Percentiles rank a stretch among this genome's conserved stretches.
Evolutionary conservation across 2,888 invertebrate genomes (phyloP).

Genomic region (Hydropsyche betteni): DNA sequence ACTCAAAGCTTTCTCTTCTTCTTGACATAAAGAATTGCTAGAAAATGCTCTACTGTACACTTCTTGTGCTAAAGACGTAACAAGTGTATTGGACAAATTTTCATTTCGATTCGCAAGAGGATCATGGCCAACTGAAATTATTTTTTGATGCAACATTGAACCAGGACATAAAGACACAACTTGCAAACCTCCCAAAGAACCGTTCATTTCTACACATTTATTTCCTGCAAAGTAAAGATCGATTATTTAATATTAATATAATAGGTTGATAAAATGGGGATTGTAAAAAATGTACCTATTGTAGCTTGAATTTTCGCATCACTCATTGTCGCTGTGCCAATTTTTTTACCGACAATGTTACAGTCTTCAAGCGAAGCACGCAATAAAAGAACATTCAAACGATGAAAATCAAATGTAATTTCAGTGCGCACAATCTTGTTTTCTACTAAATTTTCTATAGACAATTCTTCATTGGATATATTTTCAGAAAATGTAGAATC

Average conservation of each 20-base stretch:
- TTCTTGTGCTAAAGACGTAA: slow-evolving; percentile 58
- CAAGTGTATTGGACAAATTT: slow-evolving; percentile 53
- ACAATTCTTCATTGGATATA: slow-evolving; percentile 44
- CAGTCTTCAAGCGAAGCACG: slow-evolving; percentile 81
- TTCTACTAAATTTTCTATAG: slow-evolving; percentile 8
- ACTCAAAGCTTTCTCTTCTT: slow-evolving; percentile 59
- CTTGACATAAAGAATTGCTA: slow-evolving; percentile 53
- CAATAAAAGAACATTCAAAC: slow-evolving; percentile 86
- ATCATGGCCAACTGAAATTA: slow-evolving; percentile 85
- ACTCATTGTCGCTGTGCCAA: slow-evolving; percentile 92
- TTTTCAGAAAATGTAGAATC: slow-evolving; percentile 42
- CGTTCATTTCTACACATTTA: slow-evolving; percentile 73
- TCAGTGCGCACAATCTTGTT: slow-evolving; percentile 70
- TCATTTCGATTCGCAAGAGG: slow-evolving; percentile 66
- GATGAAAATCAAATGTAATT: slow-evolving; percentile 91
- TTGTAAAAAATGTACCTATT: slow-evolving; percentile 64
- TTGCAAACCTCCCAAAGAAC: slow-evolving; percentile 92
- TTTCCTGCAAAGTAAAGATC: slow-evolving; percentile 57
- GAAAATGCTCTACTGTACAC: slow-evolving; percentile 55
- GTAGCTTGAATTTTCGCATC: slow-evolving; percentile 90
- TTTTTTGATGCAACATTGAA: slow-evolving; percentile 83
- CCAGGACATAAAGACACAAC: slow-evolving; percentile 87
- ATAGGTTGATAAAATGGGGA: slow-evolving; percentile 32
- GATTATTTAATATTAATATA: slow-evolving; percentile 2
- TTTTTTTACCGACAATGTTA: slow-evolving; percentile 80